Evolutionary conservation across 2,113 vertebrate species (phyloP), one percentile per base, ranked within the genome.

Genomic region (Chaetops frenatus): DNA sequence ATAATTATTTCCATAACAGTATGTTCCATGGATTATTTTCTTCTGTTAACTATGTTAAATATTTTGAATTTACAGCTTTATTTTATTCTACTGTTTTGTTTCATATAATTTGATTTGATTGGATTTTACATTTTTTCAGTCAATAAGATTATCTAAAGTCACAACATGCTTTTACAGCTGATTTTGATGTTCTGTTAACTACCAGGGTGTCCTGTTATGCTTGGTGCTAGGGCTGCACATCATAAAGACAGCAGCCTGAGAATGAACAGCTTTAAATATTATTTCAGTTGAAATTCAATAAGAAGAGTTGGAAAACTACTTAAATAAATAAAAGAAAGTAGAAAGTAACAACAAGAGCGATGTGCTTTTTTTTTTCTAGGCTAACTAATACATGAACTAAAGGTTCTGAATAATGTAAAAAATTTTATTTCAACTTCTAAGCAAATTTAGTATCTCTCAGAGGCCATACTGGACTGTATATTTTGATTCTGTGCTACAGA

Each of bases 1-100:
- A 79, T 93, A 44, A 67, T 64, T 95, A 97, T 97, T 97, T 92
- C 96, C 60, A 36, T 96, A 96, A 89, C 51, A 90, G 35, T 66
- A 54, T 83, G n/a, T 94, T 93, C 96, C 85, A 56, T 81, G 66
- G 53, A 38, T 33, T 54, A 25, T 12, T 61, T 92, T 96, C 95
- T 92, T 89, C 38, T 66, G 44, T 92, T 79, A 84, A 70, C 80
- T 84, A 24, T 61, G 45, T 70, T 86, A 65, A 61, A 93, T 92
- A 44, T 65, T 94, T 93, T 85, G 40, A 71, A 88, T 86, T 86
- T 60, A 8, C 18, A 65, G 13, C 44, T 57, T 77, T 51, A 36
- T 66, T 88, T 74, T 53, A 45, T 44, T 92, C 9, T 87, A 29
- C 12, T 53, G 5, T 80, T 70, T 66, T 42, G 4, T 65, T 82